Evolutionary conservation across 1,140 invertebrate species (phyloP), one percentile per base, ranked within the genome.

Genomic region (Drosophila insularis): DNA sequence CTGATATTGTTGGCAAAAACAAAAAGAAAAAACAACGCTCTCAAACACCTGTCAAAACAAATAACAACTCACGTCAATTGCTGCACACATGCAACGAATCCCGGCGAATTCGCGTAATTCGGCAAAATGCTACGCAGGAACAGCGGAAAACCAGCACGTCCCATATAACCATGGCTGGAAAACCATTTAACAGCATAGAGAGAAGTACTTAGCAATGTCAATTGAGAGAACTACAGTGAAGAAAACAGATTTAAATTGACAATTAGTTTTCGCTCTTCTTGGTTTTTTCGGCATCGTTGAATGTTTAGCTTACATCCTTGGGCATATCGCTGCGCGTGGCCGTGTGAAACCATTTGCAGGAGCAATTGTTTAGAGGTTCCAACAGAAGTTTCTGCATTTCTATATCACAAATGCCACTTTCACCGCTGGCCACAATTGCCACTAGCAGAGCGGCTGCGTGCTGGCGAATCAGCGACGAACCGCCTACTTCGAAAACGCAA

Each of bases 391-490:
- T 71, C 23, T 80, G 80, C 13, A 73, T 71, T 46, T 90, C 82
- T 17, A 78, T 50, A 14, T 90, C 84, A 37, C 77, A 78, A 1
- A 13, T 66, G 7, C 81, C 87, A 32, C 78, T 71, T 69, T 87
- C 76, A 5, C 85, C 81, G 37, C 80, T 79, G 13, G 76, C 73
- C 53, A 77, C 74, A 61, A 92, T 73, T 4, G 87, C 68, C n/a
- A 67, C 69, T 17, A 92, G 19, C 56, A 92, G 63, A 17, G 91
- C 84, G 40, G 91, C 72, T 77, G 90, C 91, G 89, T 92, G 91
- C 61, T 91, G 91, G 1, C 89, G 78, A 50, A 91, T 78, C 14
- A 92, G 56, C 46, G 72, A 70, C 35, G 90, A 74, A 58, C 84
- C 80, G 71, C 87, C 89, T 65, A 85, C 67, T 21, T 87, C 82